Conservation (phyloP, 2,888 invertebrate species). For the Scrobipalpa atriplicella region DNA sequence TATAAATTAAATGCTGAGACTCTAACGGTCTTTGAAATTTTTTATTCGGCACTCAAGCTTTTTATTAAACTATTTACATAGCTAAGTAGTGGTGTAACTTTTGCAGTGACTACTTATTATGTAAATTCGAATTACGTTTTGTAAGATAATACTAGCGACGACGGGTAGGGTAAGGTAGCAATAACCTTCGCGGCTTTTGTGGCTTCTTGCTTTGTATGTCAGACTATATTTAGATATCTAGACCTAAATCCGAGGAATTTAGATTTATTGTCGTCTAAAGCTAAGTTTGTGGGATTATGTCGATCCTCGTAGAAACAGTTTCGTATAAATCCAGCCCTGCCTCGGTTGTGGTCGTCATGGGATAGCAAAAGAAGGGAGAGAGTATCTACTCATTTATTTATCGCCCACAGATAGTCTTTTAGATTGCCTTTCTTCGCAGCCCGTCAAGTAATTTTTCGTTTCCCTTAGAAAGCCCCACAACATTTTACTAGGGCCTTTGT, state of each 20-base stretch:
- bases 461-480: neutral
- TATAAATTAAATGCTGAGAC: neutral
- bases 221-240: slow-evolving; percentile 18
- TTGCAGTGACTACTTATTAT: slow-evolving; percentile 8
- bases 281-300: neutral
- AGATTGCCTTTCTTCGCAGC: slow-evolving; percentile 17
- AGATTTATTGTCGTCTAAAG: neutral
- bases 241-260: neutral
- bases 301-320: neutral
- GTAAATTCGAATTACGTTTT: slow-evolving; percentile 21
- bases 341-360: slow-evolving; percentile 19
- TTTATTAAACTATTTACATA: slow-evolving; percentile 21
- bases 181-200: slow-evolving; percentile 27
- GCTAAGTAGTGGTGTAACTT: slow-evolving; percentile 1
- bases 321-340: neutral
- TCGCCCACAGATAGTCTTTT: slow-evolving; percentile 20
- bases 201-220: slow-evolving; percentile 21
- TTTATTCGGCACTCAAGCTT: slow-evolving; percentile 2
- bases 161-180: slow-evolving; percentile 11
- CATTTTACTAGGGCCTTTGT: slow-evolving; percentile 3
- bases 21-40: neutral
- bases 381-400: slow-evolving; percentile 22
- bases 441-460: slow-evolving; percentile 2
- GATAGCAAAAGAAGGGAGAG: neutral
- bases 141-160: neutral